Evolutionary conservation across 2,888 invertebrate genomes (phyloP).

Genomic region (Eubasilissa splendida): DNA sequence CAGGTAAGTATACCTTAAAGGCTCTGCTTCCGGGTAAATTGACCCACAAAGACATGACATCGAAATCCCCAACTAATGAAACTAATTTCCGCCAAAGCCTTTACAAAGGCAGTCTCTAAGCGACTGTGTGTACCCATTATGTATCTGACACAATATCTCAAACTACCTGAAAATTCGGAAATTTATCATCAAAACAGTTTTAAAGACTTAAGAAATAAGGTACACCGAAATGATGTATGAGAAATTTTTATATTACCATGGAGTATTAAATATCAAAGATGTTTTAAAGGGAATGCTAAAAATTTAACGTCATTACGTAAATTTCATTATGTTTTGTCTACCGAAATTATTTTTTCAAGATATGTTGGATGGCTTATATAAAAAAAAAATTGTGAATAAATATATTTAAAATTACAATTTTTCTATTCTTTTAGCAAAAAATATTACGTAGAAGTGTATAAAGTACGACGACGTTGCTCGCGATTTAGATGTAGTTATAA

Average conservation of each 20-base stretch:
- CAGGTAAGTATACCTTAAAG: background rate
- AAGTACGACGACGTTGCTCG: too few relatives aligned
- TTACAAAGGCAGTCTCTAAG: constrained; percentile 3
- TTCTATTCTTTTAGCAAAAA: too few relatives aligned
- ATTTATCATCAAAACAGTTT: background rate
- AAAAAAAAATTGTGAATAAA: too few relatives aligned
- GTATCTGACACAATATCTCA: background rate
- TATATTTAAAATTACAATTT: too few relatives aligned
- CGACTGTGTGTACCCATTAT: background rate
- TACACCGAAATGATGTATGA: too few relatives aligned
- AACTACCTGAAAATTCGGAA: background rate
- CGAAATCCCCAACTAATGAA: constrained; percentile 52
- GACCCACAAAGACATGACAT: constrained; percentile 27
- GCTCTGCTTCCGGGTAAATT: background rate
- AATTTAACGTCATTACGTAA: background rate
- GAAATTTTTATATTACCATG: too few relatives aligned
- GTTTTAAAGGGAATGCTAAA: background rate
- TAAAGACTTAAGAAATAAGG: background rate
- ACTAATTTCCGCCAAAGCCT: constrained; percentile 51
- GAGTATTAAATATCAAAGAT: background rate
- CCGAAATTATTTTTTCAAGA: too few relatives aligned
- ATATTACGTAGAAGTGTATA: too few relatives aligned
- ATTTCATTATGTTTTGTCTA: background rate
- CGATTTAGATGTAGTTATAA: too few relatives aligned
- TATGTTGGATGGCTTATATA: too few relatives aligned